Evolutionary conservation across 1,140 invertebrate genomes (phyloP).

Genomic region (Muscidifurax raptorellus): DNA sequence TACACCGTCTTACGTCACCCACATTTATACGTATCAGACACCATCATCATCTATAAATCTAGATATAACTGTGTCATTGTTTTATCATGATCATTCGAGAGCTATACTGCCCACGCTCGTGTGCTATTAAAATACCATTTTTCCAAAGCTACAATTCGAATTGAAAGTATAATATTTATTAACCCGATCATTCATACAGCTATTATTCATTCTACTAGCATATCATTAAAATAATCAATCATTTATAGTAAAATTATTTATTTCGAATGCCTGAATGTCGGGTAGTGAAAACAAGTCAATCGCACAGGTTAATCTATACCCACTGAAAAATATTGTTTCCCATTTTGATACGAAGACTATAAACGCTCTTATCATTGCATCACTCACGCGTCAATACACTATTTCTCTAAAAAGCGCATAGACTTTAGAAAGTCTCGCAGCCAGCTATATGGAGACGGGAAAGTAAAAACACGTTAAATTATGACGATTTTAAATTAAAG

Average conservation of each 20-base stretch:
- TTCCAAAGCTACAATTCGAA: neutral
- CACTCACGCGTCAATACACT: neutral
- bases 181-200: no score
- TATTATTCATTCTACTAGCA: no score
- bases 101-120: no score
- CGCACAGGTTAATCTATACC: neutral
- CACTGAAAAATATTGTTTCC: neutral
- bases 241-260: neutral
- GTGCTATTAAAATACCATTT: neutral
- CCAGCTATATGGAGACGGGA: neutral
- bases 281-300: neutral
- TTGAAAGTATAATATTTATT: neutral
- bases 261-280: no score
- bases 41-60: neutral
- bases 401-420: neutral
- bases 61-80: neutral
- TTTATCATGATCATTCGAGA: neutral
- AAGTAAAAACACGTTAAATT: neutral
- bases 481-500: slow-evolving; percentile 38
- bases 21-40: neutral
- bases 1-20: neutral
- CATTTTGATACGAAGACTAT: no score
- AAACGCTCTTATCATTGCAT: neutral
- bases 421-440: neutral
- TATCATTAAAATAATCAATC: neutral